Percentiles rank a stretch among this genome's conserved stretches.
phyloP scores from a whole-genome alignment of 2,113 vertebrate species.

The Mustela lutreola region DNA sequence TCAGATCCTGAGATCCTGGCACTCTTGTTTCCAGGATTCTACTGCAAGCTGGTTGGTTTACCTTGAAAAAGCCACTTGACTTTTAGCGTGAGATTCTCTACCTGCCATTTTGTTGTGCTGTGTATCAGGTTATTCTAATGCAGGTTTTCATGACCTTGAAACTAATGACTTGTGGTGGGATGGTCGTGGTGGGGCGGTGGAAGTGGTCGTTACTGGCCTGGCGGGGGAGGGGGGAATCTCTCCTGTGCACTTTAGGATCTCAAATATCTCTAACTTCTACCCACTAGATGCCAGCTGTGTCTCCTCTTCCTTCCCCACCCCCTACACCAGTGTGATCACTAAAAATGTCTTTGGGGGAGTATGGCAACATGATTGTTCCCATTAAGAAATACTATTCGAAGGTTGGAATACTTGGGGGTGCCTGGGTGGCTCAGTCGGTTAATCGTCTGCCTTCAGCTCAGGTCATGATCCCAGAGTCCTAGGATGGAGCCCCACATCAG shows the following conservation, averaged over 20 bases:
- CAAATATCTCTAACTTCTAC: background rate
- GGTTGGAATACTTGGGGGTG: background rate
- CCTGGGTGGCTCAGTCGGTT: background rate
- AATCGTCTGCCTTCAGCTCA: background rate
- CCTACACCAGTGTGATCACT: background rate
- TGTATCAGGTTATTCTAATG: background rate
- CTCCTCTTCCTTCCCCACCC: background rate
- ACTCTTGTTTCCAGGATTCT: background rate
- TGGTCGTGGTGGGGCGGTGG: background rate
- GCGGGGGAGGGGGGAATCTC: background rate
- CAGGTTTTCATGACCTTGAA: background rate
- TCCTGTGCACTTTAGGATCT: background rate
- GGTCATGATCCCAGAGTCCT: background rate
- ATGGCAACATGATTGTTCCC: background rate
- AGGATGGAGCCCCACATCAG: background rate
- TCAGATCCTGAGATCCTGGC: background rate
- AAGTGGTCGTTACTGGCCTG: background rate
- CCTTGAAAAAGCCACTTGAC: background rate
- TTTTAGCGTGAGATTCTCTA: background rate
- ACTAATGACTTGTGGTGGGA: background rate
- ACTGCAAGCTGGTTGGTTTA: background rate
- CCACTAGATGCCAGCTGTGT: background rate
- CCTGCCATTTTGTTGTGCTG: background rate
- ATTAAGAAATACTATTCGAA: background rate
- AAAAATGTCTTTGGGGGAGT: background rate